Evolutionary conservation across 2,888 invertebrate species (phyloP).

Genomic region (Cantharis nigra): DNA sequence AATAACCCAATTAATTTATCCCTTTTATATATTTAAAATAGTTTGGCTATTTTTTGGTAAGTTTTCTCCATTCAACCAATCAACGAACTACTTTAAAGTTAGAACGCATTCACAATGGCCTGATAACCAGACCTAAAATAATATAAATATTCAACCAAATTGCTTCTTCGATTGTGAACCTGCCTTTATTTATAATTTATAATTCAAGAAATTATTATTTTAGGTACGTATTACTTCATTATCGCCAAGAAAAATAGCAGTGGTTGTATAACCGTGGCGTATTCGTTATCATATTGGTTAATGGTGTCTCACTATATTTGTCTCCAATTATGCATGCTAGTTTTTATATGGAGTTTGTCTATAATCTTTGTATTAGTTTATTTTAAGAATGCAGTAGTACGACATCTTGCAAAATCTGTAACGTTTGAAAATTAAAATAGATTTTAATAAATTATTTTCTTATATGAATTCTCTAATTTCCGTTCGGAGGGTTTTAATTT

Average conservation of each 20-base stretch:
- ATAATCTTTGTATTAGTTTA: constrained; percentile 18
- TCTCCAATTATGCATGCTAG: constrained; percentile 1
- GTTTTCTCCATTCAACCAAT: not conserved
- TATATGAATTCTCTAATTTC: not conserved
- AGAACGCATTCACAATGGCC: not conserved
- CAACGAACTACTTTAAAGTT: not conserved
- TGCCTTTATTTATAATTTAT: not conserved
- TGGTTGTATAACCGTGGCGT: constrained; percentile 5
- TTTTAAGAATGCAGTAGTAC: constrained; percentile 20
- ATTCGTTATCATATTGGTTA: constrained; percentile 12
- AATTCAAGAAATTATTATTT: not conserved
- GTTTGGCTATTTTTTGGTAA: constrained; percentile 14
- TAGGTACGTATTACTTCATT: constrained; percentile 16
- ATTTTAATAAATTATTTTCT: not conserved
- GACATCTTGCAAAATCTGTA: constrained; percentile 13
- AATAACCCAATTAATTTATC: not conserved
- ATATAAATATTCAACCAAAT: no score
- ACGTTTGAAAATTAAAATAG: constrained; percentile 6
- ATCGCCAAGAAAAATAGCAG: not conserved
- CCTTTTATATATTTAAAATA: constrained; percentile 15
- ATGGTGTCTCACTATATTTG: constrained; percentile 5
- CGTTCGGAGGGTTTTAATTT: not conserved
- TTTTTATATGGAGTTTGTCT: constrained; percentile 13
- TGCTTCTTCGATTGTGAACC: no score
- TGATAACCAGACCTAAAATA: no score